A percentile compares a stretch with the other conserved stretches of the same genome.
Evolutionary conservation across 2,888 invertebrate genomes (phyloP).

Genomic region (Crepidodera aurea): DNA sequence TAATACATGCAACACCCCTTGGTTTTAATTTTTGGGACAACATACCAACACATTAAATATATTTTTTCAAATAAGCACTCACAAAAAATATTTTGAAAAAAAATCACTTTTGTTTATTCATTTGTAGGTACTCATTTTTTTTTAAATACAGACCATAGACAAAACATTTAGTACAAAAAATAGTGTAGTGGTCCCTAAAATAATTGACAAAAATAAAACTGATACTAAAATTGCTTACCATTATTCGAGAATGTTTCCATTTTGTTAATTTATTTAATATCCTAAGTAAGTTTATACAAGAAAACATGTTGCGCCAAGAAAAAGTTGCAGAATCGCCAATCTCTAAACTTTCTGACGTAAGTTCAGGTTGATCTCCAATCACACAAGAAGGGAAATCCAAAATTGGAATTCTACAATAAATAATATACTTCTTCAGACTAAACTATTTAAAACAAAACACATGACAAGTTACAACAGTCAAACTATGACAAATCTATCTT

Average conservation of each 20-base stretch:
- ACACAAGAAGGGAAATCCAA: slow-evolving; percentile 96
- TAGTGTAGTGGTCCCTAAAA: background rate
- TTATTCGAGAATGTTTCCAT: slow-evolving; percentile 98
- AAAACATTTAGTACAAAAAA: background rate
- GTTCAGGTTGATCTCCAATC: slow-evolving; percentile 92
- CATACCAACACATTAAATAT: background rate
- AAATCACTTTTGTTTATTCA: no score
- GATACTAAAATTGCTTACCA: slow-evolving; percentile 68
- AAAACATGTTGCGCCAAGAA: slow-evolving; percentile 98
- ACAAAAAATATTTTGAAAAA: no score
- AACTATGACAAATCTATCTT: no score
- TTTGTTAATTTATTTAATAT: slow-evolving; percentile 98
- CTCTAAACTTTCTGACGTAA: slow-evolving; percentile 90
- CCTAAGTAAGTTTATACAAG: slow-evolving; percentile 94
- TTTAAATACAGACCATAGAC: slow-evolving; percentile 2
- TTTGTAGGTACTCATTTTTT: background rate
- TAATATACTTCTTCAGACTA: no score
- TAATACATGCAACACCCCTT: slow-evolving; percentile 9
- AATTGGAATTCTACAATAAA: slow-evolving; percentile 76
- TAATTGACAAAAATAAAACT: background rate
- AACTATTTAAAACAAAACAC: background rate
- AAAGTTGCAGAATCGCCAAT: slow-evolving; percentile 85
- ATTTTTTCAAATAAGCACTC: background rate
- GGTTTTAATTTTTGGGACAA: background rate
- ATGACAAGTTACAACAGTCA: background rate